Percentiles rank a stretch among this genome's conserved stretches.
phyloP scores from a whole-genome alignment of 2,888 invertebrate species.

The Crioceris asparagi region DNA sequence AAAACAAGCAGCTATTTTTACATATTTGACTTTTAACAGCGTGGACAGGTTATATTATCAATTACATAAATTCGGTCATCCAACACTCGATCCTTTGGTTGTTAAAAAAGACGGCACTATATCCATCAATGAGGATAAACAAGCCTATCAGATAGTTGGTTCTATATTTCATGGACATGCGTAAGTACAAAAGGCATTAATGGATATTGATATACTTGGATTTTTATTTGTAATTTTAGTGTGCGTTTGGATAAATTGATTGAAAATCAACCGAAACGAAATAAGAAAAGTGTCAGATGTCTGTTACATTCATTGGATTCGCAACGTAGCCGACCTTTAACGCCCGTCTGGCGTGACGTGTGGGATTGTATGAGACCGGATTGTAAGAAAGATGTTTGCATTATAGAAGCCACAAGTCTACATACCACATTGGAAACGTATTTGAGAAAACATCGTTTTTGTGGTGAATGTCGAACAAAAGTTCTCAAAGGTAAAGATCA shows the following conservation, averaged over 20 bases:
- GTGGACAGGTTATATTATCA: slow-evolving; percentile 84
- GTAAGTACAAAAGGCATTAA: slow-evolving; percentile 39
- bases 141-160: slow-evolving; percentile 69
- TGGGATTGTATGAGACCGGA: slow-evolving; percentile 77
- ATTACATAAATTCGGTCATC: slow-evolving; percentile 72
- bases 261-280: slow-evolving; percentile 68
- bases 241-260: slow-evolving; percentile 66
- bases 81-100: slow-evolving; percentile 78
- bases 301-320: slow-evolving; percentile 83
- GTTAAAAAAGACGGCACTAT: slow-evolving; percentile 66
- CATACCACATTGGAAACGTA: slow-evolving; percentile 82
- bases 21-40: slow-evolving; percentile 38
- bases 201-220: no score
- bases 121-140: slow-evolving; percentile 69
- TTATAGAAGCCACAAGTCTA: slow-evolving; percentile 75
- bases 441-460: slow-evolving; percentile 86
- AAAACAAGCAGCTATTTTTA: neutral
- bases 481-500: slow-evolving; percentile 50
- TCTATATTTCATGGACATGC: slow-evolving; percentile 81
- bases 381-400: slow-evolving; percentile 74
- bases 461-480: slow-evolving; percentile 87
- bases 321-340: slow-evolving; percentile 62
- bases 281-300: slow-evolving; percentile 83
- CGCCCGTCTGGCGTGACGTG: slow-evolving; percentile 68
- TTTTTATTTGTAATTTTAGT: slow-evolving; percentile 37